Base-by-base conservation (phyloP, 2,888 invertebrate species). In the Cataglyphis cursor region DNA sequence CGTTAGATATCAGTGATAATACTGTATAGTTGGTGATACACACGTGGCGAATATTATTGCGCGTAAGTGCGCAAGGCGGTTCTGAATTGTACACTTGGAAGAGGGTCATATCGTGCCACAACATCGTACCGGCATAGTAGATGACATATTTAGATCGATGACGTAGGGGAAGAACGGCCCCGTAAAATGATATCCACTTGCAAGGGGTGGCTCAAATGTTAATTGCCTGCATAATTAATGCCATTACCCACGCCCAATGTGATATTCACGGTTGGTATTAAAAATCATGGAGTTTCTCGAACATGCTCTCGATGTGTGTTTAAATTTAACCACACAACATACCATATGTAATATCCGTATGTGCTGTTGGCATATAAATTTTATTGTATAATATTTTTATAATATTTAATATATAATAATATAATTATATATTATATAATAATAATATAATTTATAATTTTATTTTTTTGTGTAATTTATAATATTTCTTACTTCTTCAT, bases 221-320 rank as follows among this genome's bases (percentile, higher is more conserved):
- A 93, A 94, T 94, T 93, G 92, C 92, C 90, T 93, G 91, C 92
- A 93, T 94, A 93, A 94, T 94, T 93, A 93, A 94, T 94, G 92
- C 91, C 91, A 91, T 92, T 93, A 90, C 85, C 85, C 64, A 28
- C n/a, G 80, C 84, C 66, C 83, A 87, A 87, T 86, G 84, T 59
- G 72, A 8, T 44, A 31, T 74, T 31, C 62, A 44, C 44, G 31
- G 21, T 62, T 74, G 28, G 21, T 62, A 62, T 73, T 62, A 74
- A 62, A 74, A 21, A 62, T 31, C 74, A 48, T 35, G 21, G 31
- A n/a, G 10, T 74, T 62, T 44, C 73, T 62, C 9, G 35, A 51
- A n/a, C 1, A n/a, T 15, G n/a, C 48, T 4, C 31, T 12, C 24
- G 4, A 21, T 10, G 24, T 12, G n/a, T 24, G 10, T 57, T 72